Conservation (phyloP, 2,888 invertebrate species). For the Leucophora obtusa region DNA sequence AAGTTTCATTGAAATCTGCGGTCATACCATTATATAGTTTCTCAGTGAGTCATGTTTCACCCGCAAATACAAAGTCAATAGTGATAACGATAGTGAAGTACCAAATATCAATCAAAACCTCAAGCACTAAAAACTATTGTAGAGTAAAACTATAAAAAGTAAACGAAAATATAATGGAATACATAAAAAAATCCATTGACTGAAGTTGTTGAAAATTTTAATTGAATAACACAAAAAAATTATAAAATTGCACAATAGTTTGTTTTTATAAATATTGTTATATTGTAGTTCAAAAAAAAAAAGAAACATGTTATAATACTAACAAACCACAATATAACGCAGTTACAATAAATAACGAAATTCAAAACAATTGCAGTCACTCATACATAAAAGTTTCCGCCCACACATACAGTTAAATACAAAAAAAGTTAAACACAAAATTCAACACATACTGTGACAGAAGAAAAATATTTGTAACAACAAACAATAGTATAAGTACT, state of each 20-base stretch:
- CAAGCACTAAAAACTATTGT: not conserved
- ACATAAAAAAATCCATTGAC: not conserved
- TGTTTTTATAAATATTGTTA: not conserved
- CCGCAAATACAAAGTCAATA: too few species aligned
- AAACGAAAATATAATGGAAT: not conserved
- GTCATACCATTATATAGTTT: too few species aligned
- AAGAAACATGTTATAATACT: slow-evolving; percentile 10
- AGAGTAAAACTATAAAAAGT: not conserved
- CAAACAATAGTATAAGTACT: not conserved
- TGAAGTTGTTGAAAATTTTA: not conserved
- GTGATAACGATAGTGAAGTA: too few species aligned
- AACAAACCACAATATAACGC: slow-evolving; percentile 10
- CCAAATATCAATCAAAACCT: not conserved
- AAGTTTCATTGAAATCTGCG: too few species aligned
- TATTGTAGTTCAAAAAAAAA: not conserved
- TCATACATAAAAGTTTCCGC: not conserved
- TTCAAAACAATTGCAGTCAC: not conserved
- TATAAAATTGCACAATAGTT: slow-evolving; percentile 16
- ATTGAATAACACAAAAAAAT: slow-evolving; percentile 18
- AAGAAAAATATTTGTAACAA: not conserved
- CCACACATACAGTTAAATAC: not conserved
- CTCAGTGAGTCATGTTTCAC: too few species aligned
- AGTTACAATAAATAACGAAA: slow-evolving; percentile 8
- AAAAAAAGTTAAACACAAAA: not conserved
- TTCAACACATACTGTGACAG: slow-evolving; percentile 7